Percentiles rank a stretch among this genome's conserved stretches.
Evolutionary conservation across 2,888 invertebrate species (phyloP).

Genomic region (Gymnocheta viridis): DNA sequence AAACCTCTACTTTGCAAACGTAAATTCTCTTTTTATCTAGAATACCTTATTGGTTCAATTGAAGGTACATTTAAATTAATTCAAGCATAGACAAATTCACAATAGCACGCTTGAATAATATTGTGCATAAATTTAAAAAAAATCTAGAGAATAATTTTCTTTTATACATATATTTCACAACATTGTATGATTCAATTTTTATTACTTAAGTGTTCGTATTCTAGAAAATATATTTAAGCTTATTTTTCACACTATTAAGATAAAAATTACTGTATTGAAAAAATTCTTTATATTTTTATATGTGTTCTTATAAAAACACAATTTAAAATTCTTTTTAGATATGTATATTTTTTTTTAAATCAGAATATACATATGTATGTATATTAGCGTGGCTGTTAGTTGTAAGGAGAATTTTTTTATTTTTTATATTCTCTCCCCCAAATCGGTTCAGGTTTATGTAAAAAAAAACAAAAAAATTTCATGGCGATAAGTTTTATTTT

Average conservation of each 20-base stretch:
- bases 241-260: conserved; percentile 79
- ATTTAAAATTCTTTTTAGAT: too few relatives aligned
- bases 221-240: conserved; percentile 70
- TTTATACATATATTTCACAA: not conserved
- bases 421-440: too few relatives aligned
- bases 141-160: not conserved
- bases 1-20: not conserved
- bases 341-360: too few relatives aligned
- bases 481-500: too few relatives aligned
- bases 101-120: conserved; percentile 58
- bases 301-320: too few relatives aligned
- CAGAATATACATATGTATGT: too few relatives aligned
- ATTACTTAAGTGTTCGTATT: conserved; percentile 37
- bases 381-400: too few relatives aligned
- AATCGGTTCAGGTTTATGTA: too few relatives aligned
- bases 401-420: too few relatives aligned
- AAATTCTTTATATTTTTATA: too few relatives aligned
- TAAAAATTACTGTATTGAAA: conserved; percentile 71
- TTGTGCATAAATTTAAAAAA: conserved; percentile 32
- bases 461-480: too few relatives aligned
- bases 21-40: not conserved
- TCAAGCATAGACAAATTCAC: conserved; percentile 54
- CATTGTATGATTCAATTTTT: conserved; percentile 43
- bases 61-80: conserved; percentile 58
- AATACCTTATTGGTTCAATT: conserved; percentile 27